Evolutionary conservation across 2,888 invertebrate species (phyloP), one percentile per base, ranked within the genome.

Genomic region (Metopia argyrocephala): DNA sequence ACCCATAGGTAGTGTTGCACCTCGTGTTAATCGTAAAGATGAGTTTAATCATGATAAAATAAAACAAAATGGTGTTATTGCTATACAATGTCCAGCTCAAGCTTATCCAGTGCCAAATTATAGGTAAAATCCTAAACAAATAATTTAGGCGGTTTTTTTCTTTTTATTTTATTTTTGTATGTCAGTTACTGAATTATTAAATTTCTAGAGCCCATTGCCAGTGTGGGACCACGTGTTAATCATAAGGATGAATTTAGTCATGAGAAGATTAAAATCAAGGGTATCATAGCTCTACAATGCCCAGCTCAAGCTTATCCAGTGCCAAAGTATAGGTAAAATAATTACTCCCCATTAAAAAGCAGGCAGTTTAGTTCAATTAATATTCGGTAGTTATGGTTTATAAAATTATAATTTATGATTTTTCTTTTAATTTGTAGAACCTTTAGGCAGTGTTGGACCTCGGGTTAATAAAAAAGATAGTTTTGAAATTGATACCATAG

Each of bases 41-140:
- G 91, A 90, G 83, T 88, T 88, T 50, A 88, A 85, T 78, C 88
- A 89, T 62, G 88, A 90, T 74, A 86, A 87, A 38, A 86, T 88
- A 25, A 82, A 83, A 79, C 85, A 85, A 54, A 87, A 85, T 73
- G 87, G 87, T 68, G 91, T 91, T 50, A 89, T 93, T 86, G 92
- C 94, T 56, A 91, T 95, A 85, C 92, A 93, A 86, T 95, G 95
- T 89, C 94, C 94, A 65, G 94, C 94, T 68, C 95, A 95, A 91
- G 94, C 94, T 20, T 93, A 91, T 89, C 93, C 93, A 45, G 92
- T 89, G 86, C 94, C 94, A 85, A 88, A 91, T 86, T 93, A 92
- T 93, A 93, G 91, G 91, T 91, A 86, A 84, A 88, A n/a, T 87
- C 25, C 5, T 3, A 12, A 1, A 2, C 3, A 38, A 38, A 15